These are phyloP conservation scores for Aphaenogaster floridana DNA, from an alignment of 1,140 invertebrate genomes.

Conservation along the genomic window DNA sequence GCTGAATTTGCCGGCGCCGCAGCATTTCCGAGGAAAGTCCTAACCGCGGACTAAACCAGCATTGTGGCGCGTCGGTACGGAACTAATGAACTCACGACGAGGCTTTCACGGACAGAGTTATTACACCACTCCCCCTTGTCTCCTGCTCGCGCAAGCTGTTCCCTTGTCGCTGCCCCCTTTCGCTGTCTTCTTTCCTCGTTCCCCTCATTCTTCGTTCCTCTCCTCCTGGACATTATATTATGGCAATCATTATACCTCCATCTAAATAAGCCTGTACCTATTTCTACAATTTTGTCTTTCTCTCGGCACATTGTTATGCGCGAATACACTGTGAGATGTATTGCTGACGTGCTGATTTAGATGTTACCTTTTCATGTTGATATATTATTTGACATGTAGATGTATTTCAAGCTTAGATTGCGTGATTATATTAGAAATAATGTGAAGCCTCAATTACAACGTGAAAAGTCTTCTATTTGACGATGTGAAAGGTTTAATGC, in stretches of 20 bases:
- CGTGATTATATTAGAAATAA: background rate
- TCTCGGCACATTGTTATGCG: background rate
- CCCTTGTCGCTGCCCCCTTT: conserved; percentile 56
- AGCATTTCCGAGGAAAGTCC: conserved; percentile 71
- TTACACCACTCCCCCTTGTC: conserved; percentile 71
- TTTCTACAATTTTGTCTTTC: conserved; percentile 62
- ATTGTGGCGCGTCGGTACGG: conserved; percentile 83
- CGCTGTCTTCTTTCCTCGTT: conserved; percentile 63
- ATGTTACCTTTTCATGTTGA: background rate
- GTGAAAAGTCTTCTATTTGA: background rate
- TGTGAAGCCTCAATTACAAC: background rate
- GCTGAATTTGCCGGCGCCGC: conserved; percentile 56
- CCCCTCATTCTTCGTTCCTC: conserved; percentile 48
- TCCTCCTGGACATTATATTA: conserved; percentile 54
- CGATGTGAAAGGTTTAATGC: background rate
- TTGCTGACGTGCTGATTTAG: background rate
- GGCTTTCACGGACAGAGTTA: conserved; percentile 84
- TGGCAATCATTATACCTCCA: conserved; percentile 65
- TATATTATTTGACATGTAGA: background rate
- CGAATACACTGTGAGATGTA: background rate
- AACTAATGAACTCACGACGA: conserved; percentile 84
- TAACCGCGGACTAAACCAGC: conserved; percentile 81
- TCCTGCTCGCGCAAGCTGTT: conserved; percentile 59
- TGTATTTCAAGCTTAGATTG: background rate
- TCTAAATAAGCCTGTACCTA: conserved; percentile 66